These are phyloP conservation scores for Papilio polytes DNA, from an alignment of 1,140 invertebrate genomes.

Conservation along the genomic window DNA sequence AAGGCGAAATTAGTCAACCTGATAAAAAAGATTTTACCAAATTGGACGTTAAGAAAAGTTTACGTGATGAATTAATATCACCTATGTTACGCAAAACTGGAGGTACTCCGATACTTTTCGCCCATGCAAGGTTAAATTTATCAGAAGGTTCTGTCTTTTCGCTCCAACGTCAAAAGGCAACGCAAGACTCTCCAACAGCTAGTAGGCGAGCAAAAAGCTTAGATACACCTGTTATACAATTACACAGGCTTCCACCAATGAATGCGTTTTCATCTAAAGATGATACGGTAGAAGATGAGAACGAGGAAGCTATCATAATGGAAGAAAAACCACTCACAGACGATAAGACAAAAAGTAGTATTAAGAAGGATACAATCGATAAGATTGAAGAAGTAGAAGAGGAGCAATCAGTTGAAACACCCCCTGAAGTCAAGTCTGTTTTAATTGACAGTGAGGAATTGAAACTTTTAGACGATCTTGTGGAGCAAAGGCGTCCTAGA, in stretches of 20 bases:
- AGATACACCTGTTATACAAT: constrained; percentile 91
- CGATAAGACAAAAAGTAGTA: constrained; percentile 63
- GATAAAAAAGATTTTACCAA: constrained; percentile 66
- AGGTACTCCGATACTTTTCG: constrained; percentile 91
- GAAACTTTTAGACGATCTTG: constrained; percentile 81
- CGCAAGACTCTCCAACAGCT: constrained; percentile 88
- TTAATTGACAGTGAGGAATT: constrained; percentile 85
- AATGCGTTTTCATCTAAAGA: constrained; percentile 95
- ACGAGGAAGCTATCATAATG: constrained; percentile 87
- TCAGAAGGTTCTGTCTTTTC: constrained; percentile 92
- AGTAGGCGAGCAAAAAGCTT: constrained; percentile 91
- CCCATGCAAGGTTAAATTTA: constrained; percentile 89
- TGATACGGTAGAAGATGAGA: constrained; percentile 90
- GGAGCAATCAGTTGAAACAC: constrained; percentile 65
- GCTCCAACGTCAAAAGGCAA: constrained; percentile 89
- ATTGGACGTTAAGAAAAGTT: constrained; percentile 73
- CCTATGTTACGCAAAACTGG: constrained; percentile 86
- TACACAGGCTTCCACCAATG: constrained; percentile 90
- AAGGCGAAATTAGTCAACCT: constrained; percentile 53
- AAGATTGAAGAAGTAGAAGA: constrained; percentile 84
- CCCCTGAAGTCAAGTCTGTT: constrained; percentile 72
- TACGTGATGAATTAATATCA: constrained; percentile 84
- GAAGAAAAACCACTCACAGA: constrained; percentile 84
- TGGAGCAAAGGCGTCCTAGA: constrained; percentile 78
- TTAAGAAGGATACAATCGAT: constrained; percentile 76